Evolutionary conservation across 2,113 vertebrate species (phyloP), one percentile per base, ranked within the genome.

Genomic region (Centropus bengalensis): DNA sequence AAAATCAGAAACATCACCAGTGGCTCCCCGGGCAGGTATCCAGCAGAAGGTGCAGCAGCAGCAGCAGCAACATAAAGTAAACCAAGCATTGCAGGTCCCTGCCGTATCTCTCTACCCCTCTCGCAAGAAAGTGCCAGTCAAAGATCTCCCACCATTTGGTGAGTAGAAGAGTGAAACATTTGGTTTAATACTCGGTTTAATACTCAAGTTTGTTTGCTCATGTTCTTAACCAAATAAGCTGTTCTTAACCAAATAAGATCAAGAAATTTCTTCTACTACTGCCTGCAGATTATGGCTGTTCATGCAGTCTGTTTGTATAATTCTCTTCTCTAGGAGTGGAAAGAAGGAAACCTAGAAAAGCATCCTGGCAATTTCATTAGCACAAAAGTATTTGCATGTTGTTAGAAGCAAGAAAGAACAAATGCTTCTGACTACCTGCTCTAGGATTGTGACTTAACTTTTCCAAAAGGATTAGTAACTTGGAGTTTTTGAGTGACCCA

Each of bases 61-160:
- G 45, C 98, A 98, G 64, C 96, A 95, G 1, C 94, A 95, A 74
- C 98, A 98, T 67, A 99, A 99, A 97, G 96, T 71, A 87, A 98
- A 97, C 96, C 99, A 99, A 95, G 99, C 98, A 3, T 91, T 99
- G 45, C 99, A 99, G 97, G 99, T 99, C n/a, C 99, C 99, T 0
- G 98, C 99, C 0, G 99, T 99, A 70, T 98, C 99, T 79, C 98
- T 99, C 8, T 98, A 99, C 94, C 99, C 99, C 9, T 99, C 99
- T 27, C 98, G 99, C 40, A 99, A 99, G 98, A 99, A 99, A 95
- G 99, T 99, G 38, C 99, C 99, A 0, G 98, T 99, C 58, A 99
- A 99, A 96, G 99, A 99, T 76, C 98, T 99, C 55, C 99, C 99
- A 1, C 99, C 99, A 6, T 99, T 99, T 3, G 99, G 99, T 99